Conservation (phyloP, 2,113 vertebrate genomes). For the Cinclus mexicanus region DNA sequence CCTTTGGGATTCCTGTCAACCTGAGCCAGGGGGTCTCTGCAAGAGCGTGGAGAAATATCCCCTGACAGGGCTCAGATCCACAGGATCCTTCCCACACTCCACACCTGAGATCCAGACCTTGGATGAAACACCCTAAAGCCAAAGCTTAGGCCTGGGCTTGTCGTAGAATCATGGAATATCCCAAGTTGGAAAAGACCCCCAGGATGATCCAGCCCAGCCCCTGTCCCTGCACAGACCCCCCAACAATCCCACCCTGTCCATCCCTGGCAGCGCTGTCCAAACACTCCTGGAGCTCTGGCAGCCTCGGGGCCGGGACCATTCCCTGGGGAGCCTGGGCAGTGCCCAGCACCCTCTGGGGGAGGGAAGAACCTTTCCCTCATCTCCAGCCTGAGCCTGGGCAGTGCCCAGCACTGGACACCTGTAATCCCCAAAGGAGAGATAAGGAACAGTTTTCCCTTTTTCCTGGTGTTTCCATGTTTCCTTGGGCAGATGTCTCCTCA, state of each 20-base stretch:
- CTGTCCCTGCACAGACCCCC: neutral
- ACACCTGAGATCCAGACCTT: accelerated
- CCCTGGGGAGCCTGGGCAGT: neutral
- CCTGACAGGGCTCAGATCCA: too few species aligned
- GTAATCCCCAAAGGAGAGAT: neutral
- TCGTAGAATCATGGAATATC: accelerated
- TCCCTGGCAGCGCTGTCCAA: neutral
- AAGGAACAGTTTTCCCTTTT: neutral
- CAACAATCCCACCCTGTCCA: neutral
- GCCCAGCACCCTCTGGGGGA: neutral
- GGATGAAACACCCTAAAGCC: neutral
- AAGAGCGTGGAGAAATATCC: neutral
- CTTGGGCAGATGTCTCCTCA: neutral
- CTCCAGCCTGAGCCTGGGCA: neutral
- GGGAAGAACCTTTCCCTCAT: too few species aligned
- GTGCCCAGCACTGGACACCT: neutral
- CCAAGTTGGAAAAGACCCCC: accelerated
- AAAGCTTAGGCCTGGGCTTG: neutral
- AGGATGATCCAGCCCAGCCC: accelerated
- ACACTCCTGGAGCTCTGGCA: neutral
- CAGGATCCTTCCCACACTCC: neutral
- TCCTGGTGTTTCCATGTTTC: neutral
- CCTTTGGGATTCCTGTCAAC: neutral
- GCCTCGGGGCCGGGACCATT: neutral
- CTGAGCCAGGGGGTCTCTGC: neutral